Percentiles rank a stretch among this genome's conserved stretches.
phyloP scores from a whole-genome alignment of 2,797 vertebrate species.

The Pipistrellus nathusii region DNA sequence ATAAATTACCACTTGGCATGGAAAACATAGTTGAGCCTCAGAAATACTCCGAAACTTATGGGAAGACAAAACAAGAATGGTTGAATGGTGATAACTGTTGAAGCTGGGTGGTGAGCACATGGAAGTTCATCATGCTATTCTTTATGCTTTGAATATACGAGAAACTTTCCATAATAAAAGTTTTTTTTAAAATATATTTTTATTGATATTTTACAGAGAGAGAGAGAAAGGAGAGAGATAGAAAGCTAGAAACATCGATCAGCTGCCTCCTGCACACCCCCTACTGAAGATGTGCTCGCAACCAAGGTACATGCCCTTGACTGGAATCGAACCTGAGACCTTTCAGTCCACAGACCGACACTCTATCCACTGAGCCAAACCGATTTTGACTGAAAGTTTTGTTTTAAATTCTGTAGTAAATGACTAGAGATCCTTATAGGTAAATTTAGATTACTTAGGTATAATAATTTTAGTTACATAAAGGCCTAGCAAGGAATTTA shows the following conservation, averaged over 20 bases:
- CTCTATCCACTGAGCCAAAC: too few relatives aligned
- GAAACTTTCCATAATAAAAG: not conserved
- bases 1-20: not conserved
- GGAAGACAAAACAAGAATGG: not conserved
- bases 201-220: too few relatives aligned
- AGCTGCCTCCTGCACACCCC: too few relatives aligned
- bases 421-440: not conserved
- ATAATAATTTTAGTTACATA: not conserved
- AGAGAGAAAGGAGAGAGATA: too few relatives aligned
- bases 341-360: too few relatives aligned
- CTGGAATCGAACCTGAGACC: too few relatives aligned
- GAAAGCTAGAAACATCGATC: too few relatives aligned
- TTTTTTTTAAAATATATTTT: too few relatives aligned
- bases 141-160: not conserved
- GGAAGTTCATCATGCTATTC: not conserved
- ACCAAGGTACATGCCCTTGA: too few relatives aligned
- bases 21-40: not conserved
- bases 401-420: not conserved
- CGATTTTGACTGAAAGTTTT: not conserved
- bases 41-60: not conserved
- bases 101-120: not conserved
- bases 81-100: not conserved
- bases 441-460: slow-evolving; percentile 6
- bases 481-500: not conserved
- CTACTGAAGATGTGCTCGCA: too few relatives aligned